Base-by-base conservation (phyloP, 2,113 vertebrate genomes). In the Actenoides hombroni region DNA sequence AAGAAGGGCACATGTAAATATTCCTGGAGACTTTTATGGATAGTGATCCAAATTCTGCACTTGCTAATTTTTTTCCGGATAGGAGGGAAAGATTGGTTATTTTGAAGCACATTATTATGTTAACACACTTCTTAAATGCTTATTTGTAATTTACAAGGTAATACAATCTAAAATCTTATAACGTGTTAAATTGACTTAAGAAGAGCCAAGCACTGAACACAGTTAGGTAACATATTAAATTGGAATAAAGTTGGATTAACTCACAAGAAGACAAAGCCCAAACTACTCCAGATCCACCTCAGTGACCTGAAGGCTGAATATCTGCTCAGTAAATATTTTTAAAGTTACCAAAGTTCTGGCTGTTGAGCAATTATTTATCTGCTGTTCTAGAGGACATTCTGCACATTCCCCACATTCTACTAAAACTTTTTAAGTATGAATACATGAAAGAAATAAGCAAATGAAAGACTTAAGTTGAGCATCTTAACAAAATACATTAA, bases 391-490 rank as follows among this genome's bases (percentile, higher is more conserved):
- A 91, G 46, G 71, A 90, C 69, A 70, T 71, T 76, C 46, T 92
- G 93, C 70, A 90, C 21, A 76, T 92, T 88, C 48, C 25, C 37
- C 33, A 73, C 15, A 51, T 85, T 76, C 65, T 82, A 40, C 53
- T 81, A 56, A 82, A 87, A 83, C n/a, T 76, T 68, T 59, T 3
- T 37, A 78, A 79, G 37, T 78, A 67, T 49, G 46, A 71, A 90
- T 54, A 92, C 57, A 67, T 59, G 48, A 90, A 94, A 90, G 68
- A 88, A 93, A 70, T 28, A 78, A 88, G 63, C 28, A 83, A 83
- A 86, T 59, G 9, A 88, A 94, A 83, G 49, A 78, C 35, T 26
- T 83, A 59, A 49, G 46, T 61, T 64, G 42, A 88, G 28, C 19
- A 48, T 91, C 37, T 70, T 77, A 81, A 78, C 42, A 67, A 88